phyloP scores from a whole-genome alignment of 2,113 vertebrate species.

The Epinephelus moara region DNA sequence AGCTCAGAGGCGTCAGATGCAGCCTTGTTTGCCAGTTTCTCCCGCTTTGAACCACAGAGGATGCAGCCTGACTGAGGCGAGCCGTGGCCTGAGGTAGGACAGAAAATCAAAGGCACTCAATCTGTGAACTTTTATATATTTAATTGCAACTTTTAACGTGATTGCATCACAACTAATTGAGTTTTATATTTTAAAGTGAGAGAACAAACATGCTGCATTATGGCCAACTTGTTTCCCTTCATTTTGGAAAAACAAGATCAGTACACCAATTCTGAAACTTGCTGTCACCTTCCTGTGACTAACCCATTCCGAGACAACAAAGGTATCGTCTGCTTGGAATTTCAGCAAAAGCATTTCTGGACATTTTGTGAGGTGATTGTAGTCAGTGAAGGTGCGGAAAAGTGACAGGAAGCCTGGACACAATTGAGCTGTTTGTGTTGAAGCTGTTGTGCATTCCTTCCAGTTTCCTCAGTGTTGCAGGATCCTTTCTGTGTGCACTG shows the following conservation, averaged over 20 bases:
- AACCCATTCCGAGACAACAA: background rate
- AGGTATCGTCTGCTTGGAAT: slow-evolving; percentile 10
- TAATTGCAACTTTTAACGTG: background rate
- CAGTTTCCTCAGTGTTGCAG: slow-evolving; percentile 46
- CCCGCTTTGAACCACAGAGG: slow-evolving; percentile 77
- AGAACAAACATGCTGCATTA: background rate
- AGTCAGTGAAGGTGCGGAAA: slow-evolving; percentile 42
- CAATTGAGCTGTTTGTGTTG: slow-evolving; percentile 61
- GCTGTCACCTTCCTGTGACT: background rate
- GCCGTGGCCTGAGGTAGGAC: slow-evolving; percentile 74
- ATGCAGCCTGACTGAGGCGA: slow-evolving; percentile 62
- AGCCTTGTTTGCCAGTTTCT: slow-evolving; percentile 53
- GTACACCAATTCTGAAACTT: background rate
- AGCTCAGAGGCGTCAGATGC: slow-evolving; percentile 55
- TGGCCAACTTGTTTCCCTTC: background rate
- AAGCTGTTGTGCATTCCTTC: slow-evolving; percentile 52
- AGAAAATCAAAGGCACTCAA: background rate
- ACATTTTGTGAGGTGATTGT: background rate
- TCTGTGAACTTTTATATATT: background rate
- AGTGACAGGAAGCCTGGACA: slow-evolving; percentile 56
- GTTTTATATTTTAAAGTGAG: background rate
- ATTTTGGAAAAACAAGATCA: background rate
- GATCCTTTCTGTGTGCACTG: slow-evolving; percentile 3
- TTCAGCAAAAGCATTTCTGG: background rate
- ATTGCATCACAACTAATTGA: background rate